Evolutionary conservation across 2,113 vertebrate species (phyloP), one percentile per base, ranked within the genome.

Genomic region (Anas platyrhynchos): DNA sequence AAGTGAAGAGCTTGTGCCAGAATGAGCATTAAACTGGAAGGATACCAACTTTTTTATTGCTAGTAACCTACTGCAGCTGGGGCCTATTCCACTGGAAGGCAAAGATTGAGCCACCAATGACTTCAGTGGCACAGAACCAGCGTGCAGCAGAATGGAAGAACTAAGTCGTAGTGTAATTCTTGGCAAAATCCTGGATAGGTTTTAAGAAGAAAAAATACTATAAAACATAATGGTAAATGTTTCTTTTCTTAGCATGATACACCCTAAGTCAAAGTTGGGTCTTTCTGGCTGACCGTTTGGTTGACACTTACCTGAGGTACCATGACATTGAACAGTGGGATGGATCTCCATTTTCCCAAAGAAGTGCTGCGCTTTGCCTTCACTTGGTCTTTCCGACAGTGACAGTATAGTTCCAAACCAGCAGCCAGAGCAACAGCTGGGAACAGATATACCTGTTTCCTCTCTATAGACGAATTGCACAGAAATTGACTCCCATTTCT

Each of bases 301-400:
- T 61, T 85, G 77, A 34, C 25, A 5, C 7, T 56, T 76, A 29
- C 54, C 54, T 76, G 18, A 29, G 29, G 29, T 32, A 31, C 23
- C 36, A 1, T 61, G 43, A 52, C 1, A 0, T 7, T 75, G 65
- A 31, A 38, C n/a, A 36, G 36, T 13, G 15, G 34, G 17, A 52
- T 41, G 0, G 0, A 23, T 41, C 31, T 74, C 52, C 63, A 15
- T 80, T 73, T 92, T 69, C 55, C 0, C 0, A 13, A 85, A 62
- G 50, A 48, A 26, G 1, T 34, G 6, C 48, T 38, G 11, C 61
- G 31, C 48, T 58, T 32, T 58, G 67, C 15, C 44, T 66, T 72
- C 26, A 15, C 16, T 52, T 56, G 50, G 10, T 3, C 6, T 93
- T 65, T 31, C 7, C 4, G 1, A 0, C 25, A 23, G 25, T 46